Evolutionary conservation across 1,140 invertebrate species (phyloP), one percentile per base, ranked within the genome.

Genomic region (Heliconius himera): DNA sequence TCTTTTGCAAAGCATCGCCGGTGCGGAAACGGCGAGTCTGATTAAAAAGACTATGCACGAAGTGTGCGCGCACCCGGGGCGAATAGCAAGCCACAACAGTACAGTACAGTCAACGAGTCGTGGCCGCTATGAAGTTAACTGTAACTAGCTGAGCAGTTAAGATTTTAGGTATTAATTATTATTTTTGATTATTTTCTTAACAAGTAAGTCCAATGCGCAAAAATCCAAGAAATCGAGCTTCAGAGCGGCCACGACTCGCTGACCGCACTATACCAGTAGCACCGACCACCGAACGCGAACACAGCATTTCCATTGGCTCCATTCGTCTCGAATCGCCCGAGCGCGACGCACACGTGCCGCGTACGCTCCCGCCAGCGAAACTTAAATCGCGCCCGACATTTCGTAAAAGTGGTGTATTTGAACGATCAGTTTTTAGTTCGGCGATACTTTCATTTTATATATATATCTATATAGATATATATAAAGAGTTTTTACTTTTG

Each of bases 401-500:
- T 84, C 86, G 90, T 88, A 87, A 91, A 88, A 90, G 88, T 91
- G 87, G 79, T 90, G 85, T 86, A 83, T 87, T 86, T 81, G 72
- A 86, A 84, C 83, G 66, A 85, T 83, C 79, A 84, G 85, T 90
- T 90, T 83, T 85, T 74, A 85, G 83, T 88, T 87, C 82, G 75
- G n/a, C 56, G 72, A 85, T 83, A 88, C 89, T 90, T 89, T 89
- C 87, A 84, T 87, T 91, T 89, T 81, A 79, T 87, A 85, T 84
- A 78, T 83, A 46, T 46, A 13, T 13, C 11, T 41, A 4, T 41
- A 4, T 13, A 1, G 3, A 13, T 3, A 46, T 46, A 46, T 46
- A 46, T 81, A 84, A 85, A 91, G 90, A 87, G 87, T 93, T 91
- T 66, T 82, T 87, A 77, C 78, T 90, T 46, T 91, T 93, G 91